phyloP scores from a whole-genome alignment of 2,888 invertebrate genomes.

The Nomada lathburiana region DNA sequence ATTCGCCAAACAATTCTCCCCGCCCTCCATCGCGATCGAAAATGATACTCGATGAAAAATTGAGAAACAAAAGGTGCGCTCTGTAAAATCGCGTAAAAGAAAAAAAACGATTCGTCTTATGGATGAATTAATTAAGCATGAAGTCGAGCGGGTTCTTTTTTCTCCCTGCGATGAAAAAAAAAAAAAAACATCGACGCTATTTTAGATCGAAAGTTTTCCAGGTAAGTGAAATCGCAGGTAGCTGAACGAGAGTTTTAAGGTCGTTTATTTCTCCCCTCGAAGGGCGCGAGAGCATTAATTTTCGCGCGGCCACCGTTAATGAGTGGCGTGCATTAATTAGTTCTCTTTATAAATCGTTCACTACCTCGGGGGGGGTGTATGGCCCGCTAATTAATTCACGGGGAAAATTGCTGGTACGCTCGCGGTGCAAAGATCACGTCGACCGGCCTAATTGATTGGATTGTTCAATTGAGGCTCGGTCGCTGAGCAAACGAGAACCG shows the following conservation, averaged over 20 bases:
- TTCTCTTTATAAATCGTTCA: slow-evolving; percentile 41
- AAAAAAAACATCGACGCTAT: not conserved
- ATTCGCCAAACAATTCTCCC: not conserved
- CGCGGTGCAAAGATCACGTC: slow-evolving; percentile 45
- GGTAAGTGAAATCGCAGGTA: slow-evolving; percentile 1
- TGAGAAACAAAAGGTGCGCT: no score
- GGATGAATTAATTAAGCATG: slow-evolving; percentile 23
- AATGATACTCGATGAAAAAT: not conserved
- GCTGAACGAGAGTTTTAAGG: slow-evolving; percentile 7
- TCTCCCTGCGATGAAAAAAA: not conserved
- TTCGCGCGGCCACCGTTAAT: slow-evolving; percentile 32
- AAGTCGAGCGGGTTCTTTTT: slow-evolving; percentile 26
- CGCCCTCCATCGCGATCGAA: no score
- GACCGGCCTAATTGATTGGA: slow-evolving; percentile 62
- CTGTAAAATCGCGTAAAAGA: no score
- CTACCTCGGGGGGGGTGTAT: not conserved
- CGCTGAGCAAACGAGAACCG: slow-evolving; percentile 50
- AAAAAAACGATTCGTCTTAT: not conserved
- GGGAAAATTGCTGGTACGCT: slow-evolving; percentile 44
- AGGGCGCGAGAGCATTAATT: slow-evolving; percentile 50
- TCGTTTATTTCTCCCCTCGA: slow-evolving; percentile 36
- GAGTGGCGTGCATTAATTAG: slow-evolving; percentile 54
- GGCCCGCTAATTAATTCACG: slow-evolving; percentile 45
- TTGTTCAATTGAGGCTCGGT: slow-evolving; percentile 60
- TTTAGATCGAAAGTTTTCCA: slow-evolving; percentile 32